Conservation (phyloP, 2,888 invertebrate species). For the Drosophila cracens region DNA sequence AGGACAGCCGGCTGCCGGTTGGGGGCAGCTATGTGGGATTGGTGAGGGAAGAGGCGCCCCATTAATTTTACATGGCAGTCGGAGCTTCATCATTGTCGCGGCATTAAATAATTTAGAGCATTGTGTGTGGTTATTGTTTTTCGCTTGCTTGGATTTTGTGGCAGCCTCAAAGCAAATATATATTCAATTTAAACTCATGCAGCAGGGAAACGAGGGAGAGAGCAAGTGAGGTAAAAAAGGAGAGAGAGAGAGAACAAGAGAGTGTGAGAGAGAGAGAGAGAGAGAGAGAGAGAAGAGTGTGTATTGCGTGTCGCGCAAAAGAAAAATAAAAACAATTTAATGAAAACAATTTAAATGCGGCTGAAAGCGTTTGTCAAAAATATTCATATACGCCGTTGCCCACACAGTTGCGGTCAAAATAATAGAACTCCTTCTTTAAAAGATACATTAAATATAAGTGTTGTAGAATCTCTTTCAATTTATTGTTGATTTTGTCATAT, state of each 20-base stretch:
- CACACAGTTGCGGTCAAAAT: not conserved
- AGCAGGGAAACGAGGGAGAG: not conserved
- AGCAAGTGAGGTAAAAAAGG: not conserved
- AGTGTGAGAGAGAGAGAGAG: too few species aligned
- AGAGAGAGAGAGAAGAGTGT: not conserved
- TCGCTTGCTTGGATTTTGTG: slow-evolving; percentile 11
- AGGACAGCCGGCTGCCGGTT: not conserved
- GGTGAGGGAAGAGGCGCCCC: not conserved
- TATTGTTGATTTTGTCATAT: not conserved
- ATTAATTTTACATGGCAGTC: slow-evolving; percentile 39
- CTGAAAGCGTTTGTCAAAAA: slow-evolving; percentile 52
- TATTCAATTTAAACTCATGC: slow-evolving; percentile 47
- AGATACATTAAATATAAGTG: not conserved
- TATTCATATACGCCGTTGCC: slow-evolving; percentile 46
- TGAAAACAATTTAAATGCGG: slow-evolving; percentile 41
- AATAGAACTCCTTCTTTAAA: not conserved
- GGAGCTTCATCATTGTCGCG: slow-evolving; percentile 41
- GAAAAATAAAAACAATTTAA: slow-evolving; percentile 39
- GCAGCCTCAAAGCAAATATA: slow-evolving; percentile 56
- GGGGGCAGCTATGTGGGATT: not conserved
- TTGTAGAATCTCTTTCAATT: not conserved
- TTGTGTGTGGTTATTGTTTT: slow-evolving; percentile 25
- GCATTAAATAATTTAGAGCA: slow-evolving; percentile 51
- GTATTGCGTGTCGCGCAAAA: slow-evolving; percentile 2
- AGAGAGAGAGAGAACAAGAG: too few species aligned